These are phyloP conservation scores for Volucella bombylans DNA, from an alignment of 2,888 invertebrate genomes.

Conservation along the genomic window DNA sequence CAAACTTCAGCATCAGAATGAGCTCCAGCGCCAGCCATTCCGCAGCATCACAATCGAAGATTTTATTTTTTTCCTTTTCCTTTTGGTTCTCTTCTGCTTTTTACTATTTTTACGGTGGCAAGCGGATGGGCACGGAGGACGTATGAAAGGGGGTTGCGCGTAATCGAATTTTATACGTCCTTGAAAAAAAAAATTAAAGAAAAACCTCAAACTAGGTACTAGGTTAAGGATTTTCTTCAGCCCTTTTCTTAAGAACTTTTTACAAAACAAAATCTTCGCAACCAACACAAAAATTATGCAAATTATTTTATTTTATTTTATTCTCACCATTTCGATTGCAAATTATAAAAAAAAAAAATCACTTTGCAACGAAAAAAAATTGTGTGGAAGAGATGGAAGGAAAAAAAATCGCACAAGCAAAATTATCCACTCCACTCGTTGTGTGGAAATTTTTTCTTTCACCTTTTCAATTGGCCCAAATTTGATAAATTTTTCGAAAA, in stretches of 20 bases:
- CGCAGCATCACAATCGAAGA: constrained; percentile 61
- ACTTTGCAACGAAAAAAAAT: constrained; percentile 21
- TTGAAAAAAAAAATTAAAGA: constrained; percentile 71
- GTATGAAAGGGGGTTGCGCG: constrained; percentile 51
- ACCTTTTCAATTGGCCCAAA: constrained; percentile 7
- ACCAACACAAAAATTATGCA: not conserved
- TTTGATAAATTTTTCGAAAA: constrained; percentile 21
- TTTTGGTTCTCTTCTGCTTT: not conserved
- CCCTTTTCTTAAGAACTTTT: constrained; percentile 1
- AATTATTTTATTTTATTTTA: not conserved
- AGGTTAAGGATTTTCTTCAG: constrained; percentile 51
- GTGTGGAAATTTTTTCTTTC: constrained; percentile 42
- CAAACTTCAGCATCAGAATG: too few relatives aligned
- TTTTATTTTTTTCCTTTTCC: constrained; percentile 27
- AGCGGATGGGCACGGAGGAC: constrained; percentile 35
- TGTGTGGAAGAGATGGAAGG: not conserved
- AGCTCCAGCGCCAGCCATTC: constrained; percentile 20
- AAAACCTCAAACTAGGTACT: constrained; percentile 43
- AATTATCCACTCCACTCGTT: not conserved
- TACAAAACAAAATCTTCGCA: not conserved
- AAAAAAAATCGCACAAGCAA: constrained; percentile 44
- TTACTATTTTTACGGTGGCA: constrained; percentile 62
- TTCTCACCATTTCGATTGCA: not conserved
- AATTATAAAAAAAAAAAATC: constrained; percentile 9
- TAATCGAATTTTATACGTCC: constrained; percentile 74